These are phyloP conservation scores for Coryphaenoides rupestris DNA, from an alignment of 2,113 vertebrate genomes.

Conservation along the genomic window DNA sequence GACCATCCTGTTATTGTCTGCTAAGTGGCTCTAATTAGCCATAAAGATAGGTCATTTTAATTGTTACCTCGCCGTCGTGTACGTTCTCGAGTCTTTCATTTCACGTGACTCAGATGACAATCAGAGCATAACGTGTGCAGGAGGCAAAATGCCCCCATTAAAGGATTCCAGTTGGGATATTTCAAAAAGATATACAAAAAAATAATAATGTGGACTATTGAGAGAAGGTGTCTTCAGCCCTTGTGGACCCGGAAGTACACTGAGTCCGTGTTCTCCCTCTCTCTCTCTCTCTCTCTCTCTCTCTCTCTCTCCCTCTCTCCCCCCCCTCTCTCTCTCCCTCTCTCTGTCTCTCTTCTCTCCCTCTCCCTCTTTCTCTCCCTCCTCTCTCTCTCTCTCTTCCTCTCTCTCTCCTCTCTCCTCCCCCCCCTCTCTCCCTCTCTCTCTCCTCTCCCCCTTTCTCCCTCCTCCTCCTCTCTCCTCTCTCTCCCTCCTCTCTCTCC, in stretches of 20 bases:
- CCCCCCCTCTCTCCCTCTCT: too few species aligned
- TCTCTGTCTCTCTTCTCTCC: too few species aligned
- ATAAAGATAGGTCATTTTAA: constrained; percentile 63
- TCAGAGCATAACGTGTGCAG: constrained; percentile 30
- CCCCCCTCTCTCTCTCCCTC: too few species aligned
- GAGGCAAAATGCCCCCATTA: constrained; percentile 1
- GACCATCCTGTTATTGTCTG: constrained; percentile 62
- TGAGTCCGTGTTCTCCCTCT: too few species aligned
- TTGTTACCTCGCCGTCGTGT: constrained; percentile 63
- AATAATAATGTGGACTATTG: not conserved
- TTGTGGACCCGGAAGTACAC: not conserved
- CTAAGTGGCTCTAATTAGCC: constrained; percentile 59
- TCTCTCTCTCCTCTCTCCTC: too few species aligned
- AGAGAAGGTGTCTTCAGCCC: not conserved
- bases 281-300: too few species aligned
- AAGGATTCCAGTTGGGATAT: not conserved
- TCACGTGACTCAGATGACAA: constrained; percentile 44
- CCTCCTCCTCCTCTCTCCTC: too few species aligned
- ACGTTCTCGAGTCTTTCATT: constrained; percentile 58
- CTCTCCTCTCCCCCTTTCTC: not conserved
- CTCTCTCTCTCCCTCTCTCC: too few species aligned
- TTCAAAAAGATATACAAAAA: not conserved
- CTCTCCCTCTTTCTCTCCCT: too few species aligned
- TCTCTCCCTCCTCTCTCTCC: too few species aligned
- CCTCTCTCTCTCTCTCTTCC: too few species aligned